Evolutionary conservation across 2,888 invertebrate species (phyloP), one percentile per base, ranked within the genome.

Genomic region (Volucella inanis): DNA sequence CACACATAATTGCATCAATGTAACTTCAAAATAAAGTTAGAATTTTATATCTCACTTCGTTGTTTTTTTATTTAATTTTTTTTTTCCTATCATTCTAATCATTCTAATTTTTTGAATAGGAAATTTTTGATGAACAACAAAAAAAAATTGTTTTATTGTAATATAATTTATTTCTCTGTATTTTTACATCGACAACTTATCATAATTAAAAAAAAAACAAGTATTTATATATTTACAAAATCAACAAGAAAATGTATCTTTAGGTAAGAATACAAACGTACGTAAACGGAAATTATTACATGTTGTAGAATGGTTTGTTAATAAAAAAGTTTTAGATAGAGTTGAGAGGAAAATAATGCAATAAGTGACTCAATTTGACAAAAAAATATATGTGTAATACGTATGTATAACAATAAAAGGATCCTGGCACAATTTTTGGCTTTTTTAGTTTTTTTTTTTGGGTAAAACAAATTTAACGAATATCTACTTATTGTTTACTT

Each of bases 141-240:
- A 80, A 75, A 54, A 10, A 38, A 12, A 10, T 9, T 22, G n/a
- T 39, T 54, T 65, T 67, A n/a, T 71, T 67, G 31, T 85, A 76
- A 81, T 62, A 80, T 85, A 77, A 85, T 85, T 81, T 81, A 85
- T 85, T 77, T 85, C 22, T 4, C 64, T 72, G 68, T 72, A 71
- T 81, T 82, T 84, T 81, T 85, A 85, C 85, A 85, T 68, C 43
- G 76, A 81, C 49, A 84, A 65, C 81, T 85, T 77, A 85, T 22
- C 22, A 77, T 72, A 43, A 61, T 22, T 22, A 31, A 67, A 76
- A 70, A 71, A 65, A 55, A 81, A 75, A 18, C 18, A 18, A 43
- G 47, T 84, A 81, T 85, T 76, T 81, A 81, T 70, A 76, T 81
- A 72, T 81, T 62, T 67, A 81, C 67, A 75, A 80, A 70, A 39